Percentiles rank a stretch among this genome's conserved stretches.
These are phyloP conservation scores for Chitala chitala DNA, from an alignment of 2,113 vertebrate genomes.

Conservation along the genomic window DNA sequence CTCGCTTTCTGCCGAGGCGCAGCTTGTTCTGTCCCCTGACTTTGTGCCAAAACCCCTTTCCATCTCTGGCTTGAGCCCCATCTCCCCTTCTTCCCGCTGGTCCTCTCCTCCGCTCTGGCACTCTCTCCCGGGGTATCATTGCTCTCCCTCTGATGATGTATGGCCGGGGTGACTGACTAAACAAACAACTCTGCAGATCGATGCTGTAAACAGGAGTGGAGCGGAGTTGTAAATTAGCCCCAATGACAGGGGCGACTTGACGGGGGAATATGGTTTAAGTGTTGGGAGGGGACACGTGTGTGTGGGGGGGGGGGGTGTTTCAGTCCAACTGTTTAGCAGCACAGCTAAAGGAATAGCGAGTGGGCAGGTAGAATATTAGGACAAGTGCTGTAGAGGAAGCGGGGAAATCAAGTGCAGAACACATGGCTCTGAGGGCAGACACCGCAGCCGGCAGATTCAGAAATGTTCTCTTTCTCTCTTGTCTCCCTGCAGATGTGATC, in stretches of 20 bases:
- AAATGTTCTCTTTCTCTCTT: slow-evolving; percentile 9
- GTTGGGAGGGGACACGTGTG: neutral
- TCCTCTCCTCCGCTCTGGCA: slow-evolving; percentile 30
- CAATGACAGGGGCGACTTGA: slow-evolving; percentile 32
- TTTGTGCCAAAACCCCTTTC: slow-evolving; percentile 1
- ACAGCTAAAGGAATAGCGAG: slow-evolving; percentile 22
- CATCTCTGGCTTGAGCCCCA: slow-evolving; percentile 23
- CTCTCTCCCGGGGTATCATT: neutral
- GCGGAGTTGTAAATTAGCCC: slow-evolving; percentile 35
- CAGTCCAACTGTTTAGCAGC: slow-evolving; percentile 26
- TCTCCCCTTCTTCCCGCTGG: neutral
- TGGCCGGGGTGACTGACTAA: slow-evolving; percentile 32
- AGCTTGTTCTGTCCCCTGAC: slow-evolving; percentile 5
- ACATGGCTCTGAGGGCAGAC: neutral
- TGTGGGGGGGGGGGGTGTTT: slow-evolving; percentile 21
- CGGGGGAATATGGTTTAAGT: slow-evolving; percentile 13
- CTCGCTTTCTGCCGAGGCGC: too few species aligned
- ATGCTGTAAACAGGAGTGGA: slow-evolving; percentile 41
- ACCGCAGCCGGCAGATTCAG: neutral
- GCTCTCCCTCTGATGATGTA: slow-evolving; percentile 33
- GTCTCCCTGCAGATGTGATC: slow-evolving; percentile 68
- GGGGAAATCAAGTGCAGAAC: slow-evolving; percentile 29
- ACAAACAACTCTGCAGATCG: slow-evolving; percentile 39
- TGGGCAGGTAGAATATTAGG: neutral
- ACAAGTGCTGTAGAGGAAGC: slow-evolving; percentile 16